Conservation (phyloP, 2,888 invertebrate species). For the Corythucha ciliata region DNA sequence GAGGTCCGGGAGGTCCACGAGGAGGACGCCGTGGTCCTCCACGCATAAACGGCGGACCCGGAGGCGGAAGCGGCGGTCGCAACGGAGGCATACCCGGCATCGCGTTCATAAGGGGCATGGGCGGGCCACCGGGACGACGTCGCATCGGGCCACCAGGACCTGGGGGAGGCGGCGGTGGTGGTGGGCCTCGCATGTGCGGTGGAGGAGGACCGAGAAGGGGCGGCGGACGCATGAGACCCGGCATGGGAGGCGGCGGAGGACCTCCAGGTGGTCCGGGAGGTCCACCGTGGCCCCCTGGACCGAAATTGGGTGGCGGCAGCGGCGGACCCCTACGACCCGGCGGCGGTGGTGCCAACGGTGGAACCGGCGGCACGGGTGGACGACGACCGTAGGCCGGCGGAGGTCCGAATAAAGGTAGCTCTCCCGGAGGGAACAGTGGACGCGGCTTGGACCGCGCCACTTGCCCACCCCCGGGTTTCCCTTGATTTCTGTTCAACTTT, state of each 20-base stretch:
- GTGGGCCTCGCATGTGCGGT: conserved; percentile 31
- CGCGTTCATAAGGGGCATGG: conserved; percentile 25
- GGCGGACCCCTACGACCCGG: conserved; percentile 26
- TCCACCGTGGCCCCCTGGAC: no score
- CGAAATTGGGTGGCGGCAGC: no score
- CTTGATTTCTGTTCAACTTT: no score
- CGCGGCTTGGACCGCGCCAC: conserved; percentile 25
- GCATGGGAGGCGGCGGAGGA: conserved; percentile 29
- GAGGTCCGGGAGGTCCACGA: conserved; percentile 17
- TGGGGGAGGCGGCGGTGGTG: conserved; percentile 4
- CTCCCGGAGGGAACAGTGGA: conserved; percentile 30
- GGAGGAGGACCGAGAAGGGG: conserved; percentile 37
- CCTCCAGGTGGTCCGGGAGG: conserved; percentile 20
- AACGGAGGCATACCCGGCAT: conserved; percentile 20
- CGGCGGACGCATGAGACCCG: no score
- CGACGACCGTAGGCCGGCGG: conserved; percentile 29
- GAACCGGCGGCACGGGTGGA: conserved; percentile 27
- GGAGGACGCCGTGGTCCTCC: conserved; percentile 28
- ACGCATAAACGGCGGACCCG: conserved; percentile 28
- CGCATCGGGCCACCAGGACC: no score
- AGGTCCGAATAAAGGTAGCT: conserved; percentile 30
- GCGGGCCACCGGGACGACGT: conserved; percentile 18
- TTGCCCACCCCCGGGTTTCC: no score
- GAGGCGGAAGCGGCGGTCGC: conserved; percentile 29
- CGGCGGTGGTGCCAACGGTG: conserved; percentile 28